Evolutionary conservation across 1,140 invertebrate genomes (phyloP).

Genomic region (Heliothis virescens): DNA sequence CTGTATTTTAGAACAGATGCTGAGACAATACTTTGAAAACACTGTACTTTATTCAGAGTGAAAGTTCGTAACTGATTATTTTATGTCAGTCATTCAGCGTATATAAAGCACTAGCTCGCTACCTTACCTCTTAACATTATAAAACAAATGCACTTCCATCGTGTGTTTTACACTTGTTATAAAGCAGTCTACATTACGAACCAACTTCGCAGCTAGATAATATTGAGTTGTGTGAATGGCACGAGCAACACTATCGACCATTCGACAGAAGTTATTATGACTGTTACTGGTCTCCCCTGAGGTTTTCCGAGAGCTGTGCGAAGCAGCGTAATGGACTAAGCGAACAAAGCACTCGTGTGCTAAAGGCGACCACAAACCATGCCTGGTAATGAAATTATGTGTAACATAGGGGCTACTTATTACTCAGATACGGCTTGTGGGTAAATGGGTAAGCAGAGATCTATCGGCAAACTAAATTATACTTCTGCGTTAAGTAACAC

Average conservation of each 20-base stretch:
- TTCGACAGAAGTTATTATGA: conserved; percentile 64
- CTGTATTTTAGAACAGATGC: conserved; percentile 2
- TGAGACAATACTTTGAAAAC: neutral
- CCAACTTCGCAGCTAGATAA: conserved; percentile 19
- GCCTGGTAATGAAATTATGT: conserved; percentile 47
- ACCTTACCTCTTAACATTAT: neutral
- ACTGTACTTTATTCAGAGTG: neutral
- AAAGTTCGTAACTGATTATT: conserved; percentile 2
- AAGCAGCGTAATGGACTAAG: conserved; percentile 57
- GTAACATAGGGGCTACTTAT: conserved; percentile 43
- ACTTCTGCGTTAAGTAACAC: neutral
- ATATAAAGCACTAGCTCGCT: neutral
- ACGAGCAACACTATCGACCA: conserved; percentile 55
- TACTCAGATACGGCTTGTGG: conserved; percentile 19
- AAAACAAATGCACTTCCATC: conserved; percentile 22
- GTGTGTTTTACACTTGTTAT: conserved; percentile 18
- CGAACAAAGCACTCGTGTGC: conserved; percentile 52
- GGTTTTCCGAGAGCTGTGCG: conserved; percentile 55
- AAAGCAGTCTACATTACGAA: conserved; percentile 22
- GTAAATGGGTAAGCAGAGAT: conserved; percentile 8
- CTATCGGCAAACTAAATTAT: neutral
- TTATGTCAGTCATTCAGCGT: conserved; percentile 10
- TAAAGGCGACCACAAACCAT: conserved; percentile 37
- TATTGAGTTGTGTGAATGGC: conserved; percentile 38
- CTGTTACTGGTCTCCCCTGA: conserved; percentile 57